Conservation (phyloP, 2,113 vertebrate genomes). For the Macaca fascicularis region DNA sequence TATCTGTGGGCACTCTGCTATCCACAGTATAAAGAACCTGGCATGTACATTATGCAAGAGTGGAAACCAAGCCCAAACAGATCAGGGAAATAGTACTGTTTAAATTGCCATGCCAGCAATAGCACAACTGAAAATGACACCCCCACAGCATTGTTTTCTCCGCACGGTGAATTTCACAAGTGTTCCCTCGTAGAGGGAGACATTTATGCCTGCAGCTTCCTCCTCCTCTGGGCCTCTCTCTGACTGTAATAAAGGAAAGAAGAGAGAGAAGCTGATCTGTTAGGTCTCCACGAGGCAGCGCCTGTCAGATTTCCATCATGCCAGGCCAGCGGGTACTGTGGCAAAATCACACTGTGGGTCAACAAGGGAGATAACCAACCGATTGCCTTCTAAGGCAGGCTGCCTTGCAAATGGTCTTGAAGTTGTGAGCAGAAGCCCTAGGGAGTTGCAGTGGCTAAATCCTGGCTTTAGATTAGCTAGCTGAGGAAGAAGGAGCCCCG, state of each 20-base stretch:
- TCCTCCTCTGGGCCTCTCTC: conserved; percentile 32
- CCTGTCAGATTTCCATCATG: conserved; percentile 49
- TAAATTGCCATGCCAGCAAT: not conserved
- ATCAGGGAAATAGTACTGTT: conserved; percentile 4
- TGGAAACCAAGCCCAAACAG: conserved; percentile 19
- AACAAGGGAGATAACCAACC: not conserved
- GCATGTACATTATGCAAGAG: conserved; percentile 60
- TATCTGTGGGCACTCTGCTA: not conserved
- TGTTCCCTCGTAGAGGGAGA: not conserved
- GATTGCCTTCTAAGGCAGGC: not conserved
- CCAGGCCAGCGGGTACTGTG: not conserved
- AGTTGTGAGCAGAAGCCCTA: not conserved
- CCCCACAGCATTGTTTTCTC: conserved; percentile 41
- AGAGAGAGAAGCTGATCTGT: conserved; percentile 38
- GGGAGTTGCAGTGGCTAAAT: not conserved
- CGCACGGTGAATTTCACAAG: conserved; percentile 42
- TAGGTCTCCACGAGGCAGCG: not conserved
- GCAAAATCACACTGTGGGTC: conserved; percentile 21
- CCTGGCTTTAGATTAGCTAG: not conserved
- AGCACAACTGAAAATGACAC: conserved; percentile 43
- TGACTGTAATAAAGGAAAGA: conserved; percentile 15
- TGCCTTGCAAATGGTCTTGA: not conserved
- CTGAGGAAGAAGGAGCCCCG: not conserved
- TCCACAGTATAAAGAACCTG: conserved; percentile 1
- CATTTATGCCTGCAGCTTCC: not conserved